Conservation (phyloP, 1,140 invertebrate species). For the Orussus abietinus region DNA sequence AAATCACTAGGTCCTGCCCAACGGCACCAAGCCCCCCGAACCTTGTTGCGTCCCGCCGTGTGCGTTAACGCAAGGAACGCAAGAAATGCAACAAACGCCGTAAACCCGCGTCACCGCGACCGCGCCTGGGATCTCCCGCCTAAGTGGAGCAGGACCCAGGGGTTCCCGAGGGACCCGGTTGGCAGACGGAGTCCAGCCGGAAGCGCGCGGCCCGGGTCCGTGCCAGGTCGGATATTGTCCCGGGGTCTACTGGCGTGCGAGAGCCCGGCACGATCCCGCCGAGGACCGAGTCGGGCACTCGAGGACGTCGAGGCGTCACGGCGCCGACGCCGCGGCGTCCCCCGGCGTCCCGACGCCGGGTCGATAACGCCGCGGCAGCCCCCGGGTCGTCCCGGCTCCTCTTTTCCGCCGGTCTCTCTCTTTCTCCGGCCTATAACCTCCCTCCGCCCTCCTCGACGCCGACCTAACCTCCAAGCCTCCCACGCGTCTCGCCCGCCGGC, state of each 20-base stretch:
- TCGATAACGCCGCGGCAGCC: conserved; percentile 52
- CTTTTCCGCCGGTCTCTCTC: conserved; percentile 16
- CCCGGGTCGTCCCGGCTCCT: conserved; percentile 44
- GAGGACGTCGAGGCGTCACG: conserved; percentile 36
- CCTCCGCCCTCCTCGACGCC: conserved; percentile 4
- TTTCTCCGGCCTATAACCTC: conserved; percentile 14
- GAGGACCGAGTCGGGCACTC: conserved; percentile 34
- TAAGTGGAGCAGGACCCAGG: too few relatives aligned
- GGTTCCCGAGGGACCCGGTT: too few relatives aligned
- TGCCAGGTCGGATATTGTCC: too few relatives aligned
- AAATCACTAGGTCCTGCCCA: too few relatives aligned
- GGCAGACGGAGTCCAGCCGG: too few relatives aligned
- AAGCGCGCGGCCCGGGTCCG: too few relatives aligned
- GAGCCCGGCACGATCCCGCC: conserved; percentile 27
- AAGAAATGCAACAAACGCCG: too few relatives aligned
- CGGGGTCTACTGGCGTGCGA: conserved; percentile 41
- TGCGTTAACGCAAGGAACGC: too few relatives aligned
- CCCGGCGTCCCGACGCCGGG: conserved; percentile 32
- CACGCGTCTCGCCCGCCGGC: conserved; percentile 17
- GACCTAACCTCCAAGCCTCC: background rate
- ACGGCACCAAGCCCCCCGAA: too few relatives aligned
- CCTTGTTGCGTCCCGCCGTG: too few relatives aligned
- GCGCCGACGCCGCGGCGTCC: conserved; percentile 41
- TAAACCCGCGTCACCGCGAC: too few relatives aligned
- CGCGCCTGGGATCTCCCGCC: too few relatives aligned